Base-by-base conservation (phyloP, 2,888 invertebrate genomes). In the Anthrax anthrax region DNA sequence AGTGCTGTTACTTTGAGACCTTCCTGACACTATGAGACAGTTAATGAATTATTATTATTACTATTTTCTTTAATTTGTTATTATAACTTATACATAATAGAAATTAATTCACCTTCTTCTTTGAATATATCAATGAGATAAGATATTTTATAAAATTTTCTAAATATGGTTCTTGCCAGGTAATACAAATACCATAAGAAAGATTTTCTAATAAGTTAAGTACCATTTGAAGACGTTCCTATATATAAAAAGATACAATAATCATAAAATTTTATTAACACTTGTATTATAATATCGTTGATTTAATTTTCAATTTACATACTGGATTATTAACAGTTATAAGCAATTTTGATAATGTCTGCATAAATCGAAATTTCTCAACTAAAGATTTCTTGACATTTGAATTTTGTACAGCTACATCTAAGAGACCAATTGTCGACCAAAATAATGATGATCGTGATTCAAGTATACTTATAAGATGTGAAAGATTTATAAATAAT, bases 141-240 rank as follows among this genome's bases (percentile, higher is more conserved):
- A 51, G 42, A 23, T 18, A 17, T 44, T 44, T 46, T 29, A 51
- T 45, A 18, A 51, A 38, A 42, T 41, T 45, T 6, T 19, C 14
- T 38, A 51, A 42, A 41, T 51, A 47, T 17, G 42, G 43, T 38
- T 51, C 51, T 39, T 45, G 43, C 51, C 49, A 51, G 27, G 41
- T 45, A 39, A 51, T 47, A 17, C 39, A 40, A 18, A 51, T 51
- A 1, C 43, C 47, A 41, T 46, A 49, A 2, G 51, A 47, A 8
- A 49, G 14, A 32, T 47, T 45, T 39, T 51, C 45, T 17, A 48
- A 19, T 23, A 48, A 12, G 12, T 32, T 12, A 12, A 32, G 13
- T 12, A 32, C 6, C 8, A 3, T 32, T 12, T 12, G 9, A 12
- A 32, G 3, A 32, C 29, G 29, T 12, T 32, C 29, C 29, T 32